Percentiles rank a stretch among this genome's conserved stretches.
Evolutionary conservation across 2,888 invertebrate genomes (phyloP).

Genomic region (Fabriciana adippe): DNA sequence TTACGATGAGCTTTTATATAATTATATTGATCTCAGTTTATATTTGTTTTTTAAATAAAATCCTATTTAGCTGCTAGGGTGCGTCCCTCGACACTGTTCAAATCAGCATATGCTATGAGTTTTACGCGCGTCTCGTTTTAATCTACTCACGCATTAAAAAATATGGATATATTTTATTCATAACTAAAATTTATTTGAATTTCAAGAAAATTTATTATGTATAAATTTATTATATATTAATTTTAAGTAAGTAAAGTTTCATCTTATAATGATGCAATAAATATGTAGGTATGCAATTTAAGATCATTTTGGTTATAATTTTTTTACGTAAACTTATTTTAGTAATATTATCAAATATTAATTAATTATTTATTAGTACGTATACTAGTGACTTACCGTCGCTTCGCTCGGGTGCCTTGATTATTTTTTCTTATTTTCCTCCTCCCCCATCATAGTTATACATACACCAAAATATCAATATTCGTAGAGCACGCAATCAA

Average conservation of each 20-base stretch:
- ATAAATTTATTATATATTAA: not conserved
- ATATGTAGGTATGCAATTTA: too few species aligned
- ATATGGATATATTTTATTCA: conserved; percentile 19
- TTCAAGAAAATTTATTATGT: not conserved
- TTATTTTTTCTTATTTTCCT: too few species aligned
- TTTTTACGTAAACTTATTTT: too few species aligned
- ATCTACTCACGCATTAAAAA: conserved; percentile 52
- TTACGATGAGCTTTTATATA: not conserved
- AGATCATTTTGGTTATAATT: too few species aligned
- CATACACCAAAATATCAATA: not conserved
- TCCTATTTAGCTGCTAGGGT: conserved; percentile 54
- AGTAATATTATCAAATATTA: too few species aligned
- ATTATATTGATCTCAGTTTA: conserved; percentile 7
- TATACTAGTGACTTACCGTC: too few species aligned
- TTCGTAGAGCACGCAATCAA: conserved; percentile 24
- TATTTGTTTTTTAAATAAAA: conserved; percentile 49
- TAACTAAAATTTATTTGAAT: not conserved
- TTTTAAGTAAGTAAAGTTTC: not conserved
- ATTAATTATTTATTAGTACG: too few species aligned
- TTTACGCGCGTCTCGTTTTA: conserved; percentile 73
- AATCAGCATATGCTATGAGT: conserved; percentile 69
- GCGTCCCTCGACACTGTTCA: conserved; percentile 44
- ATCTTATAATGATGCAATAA: too few species aligned
- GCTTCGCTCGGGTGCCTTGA: too few species aligned
- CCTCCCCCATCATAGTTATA: too few species aligned